These are phyloP conservation scores for Poeciliopsis turneri DNA, from an alignment of 2,797 vertebrate species.

Conservation along the genomic window DNA sequence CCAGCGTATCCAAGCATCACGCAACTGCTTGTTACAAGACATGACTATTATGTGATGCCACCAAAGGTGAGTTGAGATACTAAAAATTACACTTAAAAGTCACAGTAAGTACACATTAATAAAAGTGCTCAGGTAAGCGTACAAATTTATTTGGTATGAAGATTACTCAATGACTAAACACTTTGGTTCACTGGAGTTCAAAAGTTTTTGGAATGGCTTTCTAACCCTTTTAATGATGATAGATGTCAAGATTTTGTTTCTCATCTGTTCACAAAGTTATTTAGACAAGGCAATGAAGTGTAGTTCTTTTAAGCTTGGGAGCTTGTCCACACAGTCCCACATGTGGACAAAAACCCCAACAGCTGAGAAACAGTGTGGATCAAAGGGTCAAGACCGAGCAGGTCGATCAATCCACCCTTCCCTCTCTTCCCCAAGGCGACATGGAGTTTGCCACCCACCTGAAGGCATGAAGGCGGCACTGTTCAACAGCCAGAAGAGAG, in stretches of 20 bases:
- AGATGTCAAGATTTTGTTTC: not conserved
- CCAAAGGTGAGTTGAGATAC: not conserved
- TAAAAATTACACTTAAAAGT: not conserved
- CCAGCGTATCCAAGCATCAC: not conserved
- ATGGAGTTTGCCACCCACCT: not conserved
- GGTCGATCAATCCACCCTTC: not conserved
- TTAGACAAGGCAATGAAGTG: not conserved
- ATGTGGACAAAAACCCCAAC: not conserved
- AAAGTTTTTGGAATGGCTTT: not conserved
- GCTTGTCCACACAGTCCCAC: not conserved
- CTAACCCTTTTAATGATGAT: not conserved
- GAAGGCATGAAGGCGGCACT: not conserved
- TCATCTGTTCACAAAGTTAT: not conserved
- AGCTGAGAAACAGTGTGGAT: not conserved
- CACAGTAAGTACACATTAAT: no score
- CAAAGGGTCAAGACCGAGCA: not conserved
- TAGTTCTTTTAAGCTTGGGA: not conserved
- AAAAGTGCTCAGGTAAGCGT: not conserved
- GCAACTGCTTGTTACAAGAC: not conserved
- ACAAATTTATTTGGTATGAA: not conserved
- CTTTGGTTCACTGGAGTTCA: not conserved
- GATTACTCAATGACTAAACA: not conserved
- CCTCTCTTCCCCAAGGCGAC: not conserved
- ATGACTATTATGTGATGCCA: not conserved
- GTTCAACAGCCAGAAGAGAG: not conserved